Evolutionary conservation across 2,888 invertebrate genomes (phyloP), one percentile per base, ranked within the genome.

Genomic region (Tromatobia lineatoria): DNA sequence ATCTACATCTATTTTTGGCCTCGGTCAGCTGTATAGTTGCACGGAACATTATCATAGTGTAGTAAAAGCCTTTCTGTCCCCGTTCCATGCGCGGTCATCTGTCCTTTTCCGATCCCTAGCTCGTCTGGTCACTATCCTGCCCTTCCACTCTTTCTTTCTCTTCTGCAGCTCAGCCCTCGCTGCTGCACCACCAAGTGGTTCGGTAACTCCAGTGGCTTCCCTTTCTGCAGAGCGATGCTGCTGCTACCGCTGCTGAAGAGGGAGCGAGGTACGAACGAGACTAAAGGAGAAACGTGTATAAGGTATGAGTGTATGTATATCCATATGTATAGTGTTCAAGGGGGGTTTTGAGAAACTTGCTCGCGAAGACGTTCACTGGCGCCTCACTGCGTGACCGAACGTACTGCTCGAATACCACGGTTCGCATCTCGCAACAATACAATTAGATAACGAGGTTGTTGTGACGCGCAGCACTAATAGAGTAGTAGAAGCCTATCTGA

Each of bases 1-100:
- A 91, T 91, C 90, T 88, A 86, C 87, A 88, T 91, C 90, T 91
- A 90, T 92, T 90, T 91, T 90, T 89, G 88, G 3, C 88, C 87
- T 50, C 87, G 91, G 91, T 91, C 91, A 91, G 91, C 91, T 91
- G 90, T 89, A 38, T 20, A 89, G 89, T 88, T 89, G 88, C 90
- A 88, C 88, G 78, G 69, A 88, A 86, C 88, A 92, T 92, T 92
- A 92, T 91, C 93, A 93, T 93, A 93, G 93, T 91, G 93, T 92
- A 91, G 83, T 84, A 67, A 84, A 54, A 23, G 23, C 15, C 64
- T 3, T 7, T 38, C n/a, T 77, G 61, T 70, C 75, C 57, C 71
- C 54, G 20, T 69, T 81, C 45, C 69, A 29, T 69, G 75, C 38
- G n/a, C 76, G 78, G 66, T 70, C 54, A 71, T 67, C 74, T 77